Conservation (phyloP, 92 coral and sea anemone genomes). For the Scolanthus callimorphus region DNA sequence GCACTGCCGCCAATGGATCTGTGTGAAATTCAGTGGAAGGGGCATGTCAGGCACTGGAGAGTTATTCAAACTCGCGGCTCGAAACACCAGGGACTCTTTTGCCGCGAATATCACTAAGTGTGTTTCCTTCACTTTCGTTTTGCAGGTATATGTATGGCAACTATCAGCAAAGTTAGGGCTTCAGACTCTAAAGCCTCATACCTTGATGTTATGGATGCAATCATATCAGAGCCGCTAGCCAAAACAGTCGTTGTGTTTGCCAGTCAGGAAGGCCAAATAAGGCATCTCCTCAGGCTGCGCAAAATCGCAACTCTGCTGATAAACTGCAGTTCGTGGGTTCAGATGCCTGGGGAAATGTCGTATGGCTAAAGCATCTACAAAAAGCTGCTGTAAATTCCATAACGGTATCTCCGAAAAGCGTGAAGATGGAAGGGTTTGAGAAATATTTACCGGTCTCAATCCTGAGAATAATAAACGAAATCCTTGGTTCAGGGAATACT, state of each 20-base stretch:
- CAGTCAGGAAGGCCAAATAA: slow-evolving; percentile 74
- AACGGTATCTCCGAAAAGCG: slow-evolving; percentile 79
- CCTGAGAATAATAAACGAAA: slow-evolving; percentile 67
- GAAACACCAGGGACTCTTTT: too few relatives aligned
- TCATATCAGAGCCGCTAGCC: slow-evolving; percentile 71
- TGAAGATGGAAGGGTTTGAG: slow-evolving; percentile 46
- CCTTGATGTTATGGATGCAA: slow-evolving; percentile 38
- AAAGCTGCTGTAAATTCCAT: slow-evolving; percentile 66
- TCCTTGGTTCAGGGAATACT: slow-evolving; percentile 88
- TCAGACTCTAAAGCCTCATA: slow-evolving; percentile 30
- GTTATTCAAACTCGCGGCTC: too few relatives aligned
- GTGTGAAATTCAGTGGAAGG: too few relatives aligned
- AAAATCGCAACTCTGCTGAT: slow-evolving; percentile 34
- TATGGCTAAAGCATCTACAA: slow-evolving; percentile 80
- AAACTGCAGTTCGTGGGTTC: slow-evolving; percentile 91
- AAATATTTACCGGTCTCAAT: slow-evolving; percentile 46
- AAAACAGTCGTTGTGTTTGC: slow-evolving; percentile 79
- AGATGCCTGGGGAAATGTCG: slow-evolving; percentile 85
- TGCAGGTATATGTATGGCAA: slow-evolving; percentile 94
- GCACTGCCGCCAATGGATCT: too few relatives aligned
- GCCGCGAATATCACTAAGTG: too few relatives aligned
- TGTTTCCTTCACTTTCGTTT: too few relatives aligned
- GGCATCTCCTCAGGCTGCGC: slow-evolving; percentile 67
- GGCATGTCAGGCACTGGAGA: too few relatives aligned
- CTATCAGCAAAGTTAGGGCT: slow-evolving; percentile 50